Conservation (phyloP, 2,888 invertebrate species). For the Phortica okadai region DNA sequence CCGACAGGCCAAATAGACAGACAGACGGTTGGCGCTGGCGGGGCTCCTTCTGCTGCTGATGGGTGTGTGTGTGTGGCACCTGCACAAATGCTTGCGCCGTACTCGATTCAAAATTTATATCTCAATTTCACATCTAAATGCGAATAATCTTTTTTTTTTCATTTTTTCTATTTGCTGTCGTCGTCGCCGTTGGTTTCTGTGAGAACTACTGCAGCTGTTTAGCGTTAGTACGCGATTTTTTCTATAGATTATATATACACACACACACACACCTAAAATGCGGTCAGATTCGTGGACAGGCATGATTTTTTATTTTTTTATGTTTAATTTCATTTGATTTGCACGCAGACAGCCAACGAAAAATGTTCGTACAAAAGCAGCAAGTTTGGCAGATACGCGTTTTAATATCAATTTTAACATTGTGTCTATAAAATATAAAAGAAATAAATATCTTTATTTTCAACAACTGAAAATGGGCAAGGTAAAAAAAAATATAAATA, state of each 20-base stretch:
- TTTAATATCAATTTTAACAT: neutral
- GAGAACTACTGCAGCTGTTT: constrained; percentile 64
- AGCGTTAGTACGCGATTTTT: constrained; percentile 58
- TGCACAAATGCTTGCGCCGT: constrained; percentile 11
- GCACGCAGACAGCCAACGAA: neutral
- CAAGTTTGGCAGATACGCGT: neutral
- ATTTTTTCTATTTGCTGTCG: neutral
- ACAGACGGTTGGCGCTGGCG: neutral
- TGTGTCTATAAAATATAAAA: neutral
- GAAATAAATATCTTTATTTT: neutral
- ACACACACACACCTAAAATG: neutral
- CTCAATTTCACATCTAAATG: constrained; percentile 71
- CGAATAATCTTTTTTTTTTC: constrained; percentile 59
- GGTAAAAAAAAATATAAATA: too few species aligned
- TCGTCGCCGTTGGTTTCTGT: constrained; percentile 36
- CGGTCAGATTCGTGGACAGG: neutral
- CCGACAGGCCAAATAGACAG: too few species aligned
- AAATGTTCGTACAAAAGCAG: constrained; percentile 1
- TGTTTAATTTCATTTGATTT: constrained; percentile 7
- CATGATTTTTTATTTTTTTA: neutral
- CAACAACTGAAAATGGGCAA: neutral
- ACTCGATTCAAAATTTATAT: constrained; percentile 69
- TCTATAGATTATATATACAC: constrained; percentile 29
- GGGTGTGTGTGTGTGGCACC: neutral
- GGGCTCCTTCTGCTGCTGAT: neutral